phyloP scores from a whole-genome alignment of 1,140 invertebrate species.

The Adelges cooleyi region DNA sequence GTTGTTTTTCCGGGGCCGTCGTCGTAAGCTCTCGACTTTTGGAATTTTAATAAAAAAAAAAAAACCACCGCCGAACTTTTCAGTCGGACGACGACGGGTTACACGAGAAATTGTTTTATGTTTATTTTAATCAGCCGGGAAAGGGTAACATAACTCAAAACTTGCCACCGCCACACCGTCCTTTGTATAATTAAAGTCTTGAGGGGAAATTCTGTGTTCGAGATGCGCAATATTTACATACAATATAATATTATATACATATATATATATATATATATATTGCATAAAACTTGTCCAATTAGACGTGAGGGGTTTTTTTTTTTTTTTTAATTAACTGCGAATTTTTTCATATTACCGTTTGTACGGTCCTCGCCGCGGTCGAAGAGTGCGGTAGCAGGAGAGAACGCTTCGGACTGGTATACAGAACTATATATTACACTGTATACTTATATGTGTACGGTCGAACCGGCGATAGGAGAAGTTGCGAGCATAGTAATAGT shows the following conservation, averaged over 20 bases:
- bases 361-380: too few species aligned
- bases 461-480: too few species aligned
- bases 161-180: constrained; percentile 1
- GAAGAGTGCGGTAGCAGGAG: too few species aligned
- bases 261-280: too few species aligned
- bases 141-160: constrained; percentile 24
- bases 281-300: constrained; percentile 7
- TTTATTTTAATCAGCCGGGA: constrained; percentile 20
- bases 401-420: too few species aligned
- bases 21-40: not conserved
- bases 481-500: too few species aligned
- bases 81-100: not conserved
- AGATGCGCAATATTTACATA: not conserved
- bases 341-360: too few species aligned
- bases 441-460: too few species aligned
- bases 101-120: constrained; percentile 12
- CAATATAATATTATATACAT: not conserved
- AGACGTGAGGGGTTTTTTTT: not conserved
- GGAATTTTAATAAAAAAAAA: constrained; percentile 23
- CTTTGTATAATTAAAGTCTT: constrained; percentile 14
- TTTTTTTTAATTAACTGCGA: too few species aligned
- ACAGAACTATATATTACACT: too few species aligned
- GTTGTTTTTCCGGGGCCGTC: too few species aligned
- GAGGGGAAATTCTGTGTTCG: constrained; percentile 12
- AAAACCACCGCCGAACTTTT: constrained; percentile 9